phyloP scores from a whole-genome alignment of 2,797 vertebrate genomes.

The Echeneis naucrates region DNA sequence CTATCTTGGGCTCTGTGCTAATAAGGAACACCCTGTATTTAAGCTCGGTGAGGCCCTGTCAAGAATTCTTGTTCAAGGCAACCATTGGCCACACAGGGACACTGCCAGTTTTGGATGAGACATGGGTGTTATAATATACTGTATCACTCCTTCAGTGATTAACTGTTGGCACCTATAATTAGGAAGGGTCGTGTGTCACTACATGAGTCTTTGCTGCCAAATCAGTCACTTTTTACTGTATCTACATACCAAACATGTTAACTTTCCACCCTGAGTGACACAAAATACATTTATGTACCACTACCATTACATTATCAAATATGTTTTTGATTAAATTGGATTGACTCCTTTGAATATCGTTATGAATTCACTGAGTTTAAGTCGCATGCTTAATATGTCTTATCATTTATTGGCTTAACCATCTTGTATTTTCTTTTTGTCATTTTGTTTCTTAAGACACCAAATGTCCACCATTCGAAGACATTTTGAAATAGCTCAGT shows the following conservation, averaged over 20 bases:
- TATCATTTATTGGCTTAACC: not conserved
- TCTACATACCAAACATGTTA: slow-evolving; percentile 6
- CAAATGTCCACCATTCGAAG: not conserved
- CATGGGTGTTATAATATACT: slow-evolving; percentile 45
- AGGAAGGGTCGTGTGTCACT: slow-evolving; percentile 86
- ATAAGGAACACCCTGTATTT: slow-evolving; percentile 68
- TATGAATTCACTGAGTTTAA: not conserved
- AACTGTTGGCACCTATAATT: slow-evolving; percentile 91
- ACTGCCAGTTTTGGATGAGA: slow-evolving; percentile 53
- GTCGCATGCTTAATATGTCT: not conserved
- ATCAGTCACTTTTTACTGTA: slow-evolving; percentile 46
- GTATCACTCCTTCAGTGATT: slow-evolving; percentile 87
- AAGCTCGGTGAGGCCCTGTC: slow-evolving; percentile 56
- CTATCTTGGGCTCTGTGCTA: slow-evolving; percentile 69
- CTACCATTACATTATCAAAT: too few relatives aligned
- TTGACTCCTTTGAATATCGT: not conserved
- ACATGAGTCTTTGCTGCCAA: slow-evolving; percentile 65
- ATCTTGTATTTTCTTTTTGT: too few relatives aligned
- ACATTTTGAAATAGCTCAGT: too few relatives aligned
- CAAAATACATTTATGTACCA: not conserved
- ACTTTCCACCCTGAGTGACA: not conserved
- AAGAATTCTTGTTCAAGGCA: slow-evolving; percentile 59
- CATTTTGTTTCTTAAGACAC: too few relatives aligned
- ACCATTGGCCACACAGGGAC: slow-evolving; percentile 30
- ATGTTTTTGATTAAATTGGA: too few relatives aligned